Percentiles rank a stretch among this genome's conserved stretches.
Conservation (phyloP, 1,140 invertebrate genomes). For the Rhyacophila brunnea region DNA sequence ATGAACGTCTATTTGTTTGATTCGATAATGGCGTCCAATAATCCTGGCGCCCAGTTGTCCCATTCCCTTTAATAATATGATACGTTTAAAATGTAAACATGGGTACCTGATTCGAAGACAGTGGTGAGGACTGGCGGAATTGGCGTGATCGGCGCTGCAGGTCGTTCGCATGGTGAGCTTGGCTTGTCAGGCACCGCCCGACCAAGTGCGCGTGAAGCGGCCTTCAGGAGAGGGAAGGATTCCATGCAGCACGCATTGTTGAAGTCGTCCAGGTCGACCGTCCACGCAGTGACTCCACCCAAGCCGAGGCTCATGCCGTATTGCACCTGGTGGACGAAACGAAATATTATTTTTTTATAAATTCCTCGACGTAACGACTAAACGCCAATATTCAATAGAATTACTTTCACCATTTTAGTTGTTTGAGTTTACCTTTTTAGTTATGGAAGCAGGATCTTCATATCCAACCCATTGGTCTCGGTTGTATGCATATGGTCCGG, state of each 20-base stretch:
- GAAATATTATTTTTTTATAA: too few relatives aligned
- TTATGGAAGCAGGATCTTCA: conserved; percentile 76
- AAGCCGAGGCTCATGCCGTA: conserved; percentile 70
- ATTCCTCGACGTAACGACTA: too few relatives aligned
- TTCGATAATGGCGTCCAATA: too few relatives aligned
- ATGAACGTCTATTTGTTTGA: too few relatives aligned
- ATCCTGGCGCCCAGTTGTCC: too few relatives aligned
- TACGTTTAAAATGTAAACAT: too few relatives aligned
- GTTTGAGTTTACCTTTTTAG: conserved; percentile 62
- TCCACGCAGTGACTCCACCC: conserved; percentile 85
- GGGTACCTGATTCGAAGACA: conserved; percentile 39
- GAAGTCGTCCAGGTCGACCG: conserved; percentile 89
- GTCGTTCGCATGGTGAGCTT: conserved; percentile 59
- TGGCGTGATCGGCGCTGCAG: conserved; percentile 67
- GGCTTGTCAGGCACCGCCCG: conserved; percentile 55
- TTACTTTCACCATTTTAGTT: too few relatives aligned
- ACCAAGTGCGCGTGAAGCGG: conserved; percentile 72
- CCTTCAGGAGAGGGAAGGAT: conserved; percentile 70
- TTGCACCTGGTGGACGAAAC: too few relatives aligned
- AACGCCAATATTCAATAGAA: too few relatives aligned
- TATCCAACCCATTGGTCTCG: conserved; percentile 89
- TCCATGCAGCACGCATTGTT: conserved; percentile 77
- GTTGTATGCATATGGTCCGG: conserved; percentile 76
- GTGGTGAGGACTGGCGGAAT: conserved; percentile 69
- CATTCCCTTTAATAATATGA: too few relatives aligned